Evolutionary conservation across 2,797 vertebrate genomes (phyloP).

Genomic region (Ambastaia sidthimunki): DNA sequence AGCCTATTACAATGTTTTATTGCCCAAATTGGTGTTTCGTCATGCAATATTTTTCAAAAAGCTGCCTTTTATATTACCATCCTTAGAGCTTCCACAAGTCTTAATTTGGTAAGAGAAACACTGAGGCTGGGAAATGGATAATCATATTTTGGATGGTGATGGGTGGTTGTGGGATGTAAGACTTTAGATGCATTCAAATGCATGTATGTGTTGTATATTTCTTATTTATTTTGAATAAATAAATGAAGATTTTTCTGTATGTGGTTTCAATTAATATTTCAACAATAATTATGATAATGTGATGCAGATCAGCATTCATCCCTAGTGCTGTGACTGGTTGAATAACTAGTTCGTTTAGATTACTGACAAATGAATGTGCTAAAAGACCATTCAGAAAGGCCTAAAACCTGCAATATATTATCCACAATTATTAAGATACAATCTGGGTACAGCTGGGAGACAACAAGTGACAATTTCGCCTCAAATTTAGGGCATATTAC

Average conservation of each 20-base stretch:
- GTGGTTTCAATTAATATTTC: neutral
- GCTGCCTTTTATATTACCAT: constrained; percentile 9
- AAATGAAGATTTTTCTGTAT: constrained; percentile 21
- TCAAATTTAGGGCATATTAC: no score
- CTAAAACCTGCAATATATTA: no score
- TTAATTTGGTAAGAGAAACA: constrained; percentile 12
- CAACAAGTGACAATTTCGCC: no score
- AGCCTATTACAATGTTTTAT: neutral
- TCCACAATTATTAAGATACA: no score
- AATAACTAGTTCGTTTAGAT: neutral
- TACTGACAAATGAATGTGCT: neutral
- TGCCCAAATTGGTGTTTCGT: constrained; percentile 16
- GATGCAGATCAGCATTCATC: neutral
- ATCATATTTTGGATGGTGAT: constrained; percentile 14
- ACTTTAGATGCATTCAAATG: constrained; percentile 21
- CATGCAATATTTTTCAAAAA: constrained; percentile 12
- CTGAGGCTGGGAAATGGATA: neutral
- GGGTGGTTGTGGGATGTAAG: constrained; percentile 21
- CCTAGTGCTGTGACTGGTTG: neutral
- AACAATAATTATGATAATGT: neutral
- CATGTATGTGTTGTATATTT: constrained; percentile 52
- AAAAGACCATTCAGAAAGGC: neutral
- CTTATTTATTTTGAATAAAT: constrained; percentile 58
- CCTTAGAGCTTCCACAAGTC: neutral
- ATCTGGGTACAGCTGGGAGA: no score